Conservation (phyloP, 2,797 vertebrate species). For the Artibeus jamaicensis region DNA sequence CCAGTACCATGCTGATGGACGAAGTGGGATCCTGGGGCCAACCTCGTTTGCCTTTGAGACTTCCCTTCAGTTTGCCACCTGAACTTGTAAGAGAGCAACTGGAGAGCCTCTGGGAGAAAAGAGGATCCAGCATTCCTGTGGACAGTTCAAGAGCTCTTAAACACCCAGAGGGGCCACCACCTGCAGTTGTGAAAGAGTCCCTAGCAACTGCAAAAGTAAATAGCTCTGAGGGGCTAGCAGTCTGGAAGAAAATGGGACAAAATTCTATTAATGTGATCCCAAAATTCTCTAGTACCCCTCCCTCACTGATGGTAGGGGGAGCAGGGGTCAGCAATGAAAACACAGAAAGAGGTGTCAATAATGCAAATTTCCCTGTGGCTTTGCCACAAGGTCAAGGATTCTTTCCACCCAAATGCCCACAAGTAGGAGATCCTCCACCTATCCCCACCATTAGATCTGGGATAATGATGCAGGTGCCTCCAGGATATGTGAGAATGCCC, state of each 20-base stretch:
- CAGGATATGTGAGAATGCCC: not conserved
- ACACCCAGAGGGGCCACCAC: not conserved
- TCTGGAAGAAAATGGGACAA: not conserved
- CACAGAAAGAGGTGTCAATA: not conserved
- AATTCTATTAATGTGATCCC: constrained; percentile 35
- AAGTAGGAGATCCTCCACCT: not conserved
- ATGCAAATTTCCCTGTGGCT: not conserved
- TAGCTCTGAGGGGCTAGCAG: not conserved
- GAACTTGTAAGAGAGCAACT: not conserved
- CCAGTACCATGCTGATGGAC: not conserved
- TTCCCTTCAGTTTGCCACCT: not conserved
- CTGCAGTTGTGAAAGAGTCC: not conserved
- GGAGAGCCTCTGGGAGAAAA: not conserved
- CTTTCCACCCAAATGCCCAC: not conserved
- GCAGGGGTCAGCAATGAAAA: not conserved
- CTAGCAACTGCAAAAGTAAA: constrained; percentile 56
- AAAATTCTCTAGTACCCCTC: not conserved
- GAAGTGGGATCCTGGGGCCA: not conserved
- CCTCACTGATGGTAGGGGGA: not conserved
- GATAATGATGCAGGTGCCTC: not conserved
- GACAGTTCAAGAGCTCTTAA: not conserved
- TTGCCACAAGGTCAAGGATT: not conserved
- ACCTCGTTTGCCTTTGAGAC: not conserved
- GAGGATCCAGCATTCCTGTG: not conserved
- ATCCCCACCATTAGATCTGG: not conserved